Evolutionary conservation across 2,888 invertebrate genomes (phyloP), one percentile per base, ranked within the genome.

Genomic region (Hipparchia semele): DNA sequence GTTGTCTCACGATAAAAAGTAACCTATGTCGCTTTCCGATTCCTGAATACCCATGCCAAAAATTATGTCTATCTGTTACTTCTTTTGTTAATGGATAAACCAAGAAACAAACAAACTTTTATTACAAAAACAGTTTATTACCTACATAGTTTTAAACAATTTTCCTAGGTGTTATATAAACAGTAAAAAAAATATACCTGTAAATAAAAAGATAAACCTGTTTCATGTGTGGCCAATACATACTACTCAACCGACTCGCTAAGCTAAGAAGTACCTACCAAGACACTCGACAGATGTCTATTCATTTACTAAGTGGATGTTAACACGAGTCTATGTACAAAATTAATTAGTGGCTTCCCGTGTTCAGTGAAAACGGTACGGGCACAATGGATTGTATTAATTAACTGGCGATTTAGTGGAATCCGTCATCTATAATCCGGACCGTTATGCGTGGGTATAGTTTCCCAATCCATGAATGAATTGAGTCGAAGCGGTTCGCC

Each of bases 401-500:
- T 92, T 92, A 90, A 86, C 85, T 80, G 80, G 83, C 88, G 88
- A 89, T 89, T 90, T 90, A 90, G 84, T 84, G 83, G 82, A 80
- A 78, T 77, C 80, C 76, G 80, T 82, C 69, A 65, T 82, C 80
- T 84, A 83, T 83, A 84, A 82, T 83, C 80, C 75, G 80, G 73
- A 82, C 91, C 90, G 92, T 90, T 92, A 90, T 76, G 91, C 89
- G 92, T 91, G 88, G 92, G 92, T 81, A 68, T 77, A 71, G 72
- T 92, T 92, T 88, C 91, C 90, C 90, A 92, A 92, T 87, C 86
- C 88, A 91, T 93, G 93, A 93, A 93, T 93, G 93, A 87, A 53
- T 65, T 65, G 53, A 87, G 87, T 82, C 87, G 78, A 79, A 83
- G 84, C 80, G 77, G 90, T 89, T 83, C 91, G 86, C 92, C 92